Conservation (phyloP, 2,888 invertebrate species). For the Cantharis flavilabris region DNA sequence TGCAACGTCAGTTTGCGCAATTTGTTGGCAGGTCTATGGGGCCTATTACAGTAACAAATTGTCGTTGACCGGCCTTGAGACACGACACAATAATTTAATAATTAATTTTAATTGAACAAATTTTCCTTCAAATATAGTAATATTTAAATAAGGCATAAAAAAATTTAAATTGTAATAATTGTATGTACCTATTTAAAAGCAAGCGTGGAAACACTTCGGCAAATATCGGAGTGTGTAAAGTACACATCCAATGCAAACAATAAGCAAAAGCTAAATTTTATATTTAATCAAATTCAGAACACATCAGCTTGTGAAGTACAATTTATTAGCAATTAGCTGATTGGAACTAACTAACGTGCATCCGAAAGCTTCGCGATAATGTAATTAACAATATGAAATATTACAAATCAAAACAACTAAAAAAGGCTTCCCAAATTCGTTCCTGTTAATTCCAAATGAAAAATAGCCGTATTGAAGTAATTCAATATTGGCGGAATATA, state of each 20-base stretch:
- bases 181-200: constrained; percentile 24
- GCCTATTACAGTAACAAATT: neutral
- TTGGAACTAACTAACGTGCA: constrained; percentile 46
- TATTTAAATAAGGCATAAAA: neutral
- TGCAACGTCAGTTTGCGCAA: too few relatives aligned
- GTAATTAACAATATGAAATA: constrained; percentile 49
- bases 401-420: constrained; percentile 22
- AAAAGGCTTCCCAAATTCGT: neutral
- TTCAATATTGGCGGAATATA: neutral
- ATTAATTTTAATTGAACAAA: neutral
- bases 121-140: neutral
- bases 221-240: constrained; percentile 38
- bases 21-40: too few relatives aligned
- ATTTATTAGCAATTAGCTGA: constrained; percentile 52
- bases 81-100: neutral
- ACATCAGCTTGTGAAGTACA: constrained; percentile 43
- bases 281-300: constrained; percentile 46
- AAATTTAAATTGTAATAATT: neutral
- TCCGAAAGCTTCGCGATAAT: constrained; percentile 41
- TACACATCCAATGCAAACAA: constrained; percentile 43
- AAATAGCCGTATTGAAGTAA: neutral
- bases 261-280: constrained; percentile 48
- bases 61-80: neutral
- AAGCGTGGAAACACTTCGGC: constrained; percentile 28
- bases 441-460: neutral